A percentile compares a stretch with the other conserved stretches of the same genome.
Conservation (phyloP, 2,113 vertebrate species). For the Nesogale talazaci region DNA sequence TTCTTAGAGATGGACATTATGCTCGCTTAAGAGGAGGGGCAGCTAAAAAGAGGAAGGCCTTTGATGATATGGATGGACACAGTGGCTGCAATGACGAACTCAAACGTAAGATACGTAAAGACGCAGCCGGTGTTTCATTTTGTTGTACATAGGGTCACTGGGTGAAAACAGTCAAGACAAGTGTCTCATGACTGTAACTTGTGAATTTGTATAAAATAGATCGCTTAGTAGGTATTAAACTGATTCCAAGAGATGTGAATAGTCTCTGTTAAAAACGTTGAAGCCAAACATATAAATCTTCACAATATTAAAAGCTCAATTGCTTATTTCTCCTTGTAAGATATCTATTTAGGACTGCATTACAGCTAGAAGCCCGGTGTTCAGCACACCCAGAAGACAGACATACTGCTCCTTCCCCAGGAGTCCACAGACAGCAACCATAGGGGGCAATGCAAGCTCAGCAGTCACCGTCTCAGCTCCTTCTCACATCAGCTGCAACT, state of each 20-base stretch:
- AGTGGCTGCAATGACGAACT: too few species aligned
- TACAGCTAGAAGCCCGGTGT: not conserved
- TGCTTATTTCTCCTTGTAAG: not conserved
- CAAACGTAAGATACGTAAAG: too few species aligned
- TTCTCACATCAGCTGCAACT: constrained; percentile 11
- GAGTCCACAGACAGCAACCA: constrained; percentile 82
- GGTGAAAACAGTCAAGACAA: not conserved
- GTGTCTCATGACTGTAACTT: not conserved
- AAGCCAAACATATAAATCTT: not conserved
- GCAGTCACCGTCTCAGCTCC: constrained; percentile 70
- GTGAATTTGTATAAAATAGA: constrained; percentile 14
- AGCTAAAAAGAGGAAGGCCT: too few species aligned
- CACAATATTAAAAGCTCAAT: not conserved
- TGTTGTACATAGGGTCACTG: too few species aligned
- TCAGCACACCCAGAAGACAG: not conserved
- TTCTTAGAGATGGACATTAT: too few species aligned
- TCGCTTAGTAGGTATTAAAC: not conserved
- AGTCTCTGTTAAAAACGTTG: constrained; percentile 14
- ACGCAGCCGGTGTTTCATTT: too few species aligned
- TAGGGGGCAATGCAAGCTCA: constrained; percentile 88
- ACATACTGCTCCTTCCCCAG: constrained; percentile 28
- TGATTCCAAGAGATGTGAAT: not conserved
- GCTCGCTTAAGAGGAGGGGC: too few species aligned
- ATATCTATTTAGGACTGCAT: constrained; percentile 23
- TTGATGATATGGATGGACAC: too few species aligned